phyloP scores from a whole-genome alignment of 2,113 vertebrate genomes.

The Romanogobio albipinnatus region DNA sequence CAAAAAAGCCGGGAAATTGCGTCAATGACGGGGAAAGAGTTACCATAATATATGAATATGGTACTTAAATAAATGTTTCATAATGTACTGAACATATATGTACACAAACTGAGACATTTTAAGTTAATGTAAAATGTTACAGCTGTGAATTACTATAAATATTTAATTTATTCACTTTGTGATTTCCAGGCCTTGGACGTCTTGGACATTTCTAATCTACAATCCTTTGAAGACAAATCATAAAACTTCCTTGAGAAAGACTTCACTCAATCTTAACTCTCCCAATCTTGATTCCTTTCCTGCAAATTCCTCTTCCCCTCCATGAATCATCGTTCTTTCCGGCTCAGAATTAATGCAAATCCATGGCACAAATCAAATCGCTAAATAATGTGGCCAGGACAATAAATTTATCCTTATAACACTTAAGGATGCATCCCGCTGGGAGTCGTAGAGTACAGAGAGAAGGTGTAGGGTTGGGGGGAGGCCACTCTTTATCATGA shows the following conservation, averaged over 20 bases:
- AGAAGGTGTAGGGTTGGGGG: constrained; percentile 50
- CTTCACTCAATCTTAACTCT: constrained; percentile 20
- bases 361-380: constrained; percentile 69
- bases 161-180: not conserved
- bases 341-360: constrained; percentile 57
- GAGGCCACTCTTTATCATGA: constrained; percentile 65
- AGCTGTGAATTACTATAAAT: not conserved
- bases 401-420: constrained; percentile 66
- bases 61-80: too few relatives aligned
- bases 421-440: constrained; percentile 57
- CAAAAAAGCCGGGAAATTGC: too few relatives aligned
- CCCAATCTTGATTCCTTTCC: not conserved
- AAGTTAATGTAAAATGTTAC: not conserved
- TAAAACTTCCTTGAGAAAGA: constrained; percentile 18
- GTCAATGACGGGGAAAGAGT: too few relatives aligned
- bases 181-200: not conserved
- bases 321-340: constrained; percentile 57
- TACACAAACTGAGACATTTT: not conserved
- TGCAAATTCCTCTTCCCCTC: constrained; percentile 40
- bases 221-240: not conserved
- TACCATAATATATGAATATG: too few relatives aligned
- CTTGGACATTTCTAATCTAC: not conserved
- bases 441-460: constrained; percentile 59
- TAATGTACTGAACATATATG: not conserved
- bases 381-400: constrained; percentile 67